A percentile compares a stretch with the other conserved stretches of the same genome.
Evolutionary conservation across 2,888 invertebrate genomes (phyloP).

Genomic region (Caenorhabditis japonica): DNA sequence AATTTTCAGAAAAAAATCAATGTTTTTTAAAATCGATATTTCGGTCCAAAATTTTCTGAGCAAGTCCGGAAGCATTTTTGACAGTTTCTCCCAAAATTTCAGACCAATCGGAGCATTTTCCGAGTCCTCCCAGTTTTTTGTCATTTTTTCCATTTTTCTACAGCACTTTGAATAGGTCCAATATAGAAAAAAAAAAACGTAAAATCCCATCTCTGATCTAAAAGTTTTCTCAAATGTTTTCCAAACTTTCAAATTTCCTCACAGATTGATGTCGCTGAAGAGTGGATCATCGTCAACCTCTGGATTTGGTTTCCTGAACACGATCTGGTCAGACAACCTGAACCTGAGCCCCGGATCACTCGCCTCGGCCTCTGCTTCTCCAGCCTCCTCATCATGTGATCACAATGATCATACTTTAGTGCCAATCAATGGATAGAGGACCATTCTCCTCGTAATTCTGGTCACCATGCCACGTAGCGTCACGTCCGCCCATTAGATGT

Average conservation of each 20-base stretch:
- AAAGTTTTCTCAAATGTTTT: no score
- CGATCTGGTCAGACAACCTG: slow-evolving; percentile 43
- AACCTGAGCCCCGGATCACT: slow-evolving; percentile 21
- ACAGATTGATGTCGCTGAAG: slow-evolving; percentile 41
- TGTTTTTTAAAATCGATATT: no score
- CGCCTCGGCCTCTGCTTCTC: slow-evolving; percentile 32
- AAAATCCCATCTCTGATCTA: no score
- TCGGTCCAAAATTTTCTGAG: no score
- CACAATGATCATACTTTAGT: slow-evolving; percentile 45
- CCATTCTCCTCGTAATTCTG: not conserved
- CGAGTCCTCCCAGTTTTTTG: no score
- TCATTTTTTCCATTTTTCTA: no score
- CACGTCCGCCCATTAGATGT: not conserved
- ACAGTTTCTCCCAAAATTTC: no score
- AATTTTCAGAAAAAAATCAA: no score
- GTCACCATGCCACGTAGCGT: slow-evolving; percentile 18
- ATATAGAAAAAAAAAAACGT: no score
- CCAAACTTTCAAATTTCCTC: not conserved
- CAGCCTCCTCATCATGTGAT: slow-evolving; percentile 21
- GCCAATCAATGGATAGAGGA: slow-evolving; percentile 29
- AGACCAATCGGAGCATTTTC: no score
- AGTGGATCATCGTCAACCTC: slow-evolving; percentile 7
- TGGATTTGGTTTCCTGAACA: slow-evolving; percentile 47
- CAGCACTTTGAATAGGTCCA: no score
- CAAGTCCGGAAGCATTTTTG: no score